Percentiles rank a stretch among this genome's conserved stretches.
Conservation (phyloP, 2,113 vertebrate species). For the Pyrgilauda ruficollis region DNA sequence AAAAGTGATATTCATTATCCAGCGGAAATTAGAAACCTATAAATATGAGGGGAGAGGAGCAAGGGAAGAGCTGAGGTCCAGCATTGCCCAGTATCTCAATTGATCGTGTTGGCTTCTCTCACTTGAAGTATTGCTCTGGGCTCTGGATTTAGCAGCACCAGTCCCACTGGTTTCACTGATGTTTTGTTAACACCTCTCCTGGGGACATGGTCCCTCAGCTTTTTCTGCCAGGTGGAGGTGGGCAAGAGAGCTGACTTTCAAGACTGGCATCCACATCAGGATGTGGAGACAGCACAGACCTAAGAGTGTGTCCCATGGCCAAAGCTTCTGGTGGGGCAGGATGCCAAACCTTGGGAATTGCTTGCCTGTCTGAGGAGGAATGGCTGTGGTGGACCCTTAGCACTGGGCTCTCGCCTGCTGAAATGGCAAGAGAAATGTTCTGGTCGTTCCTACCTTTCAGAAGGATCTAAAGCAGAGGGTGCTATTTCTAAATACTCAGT, state of each 20-base stretch:
- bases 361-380: background rate
- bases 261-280: background rate
- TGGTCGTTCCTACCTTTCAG: background rate
- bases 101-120: constrained; percentile 1
- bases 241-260: background rate
- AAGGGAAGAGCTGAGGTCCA: constrained; percentile 21
- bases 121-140: background rate
- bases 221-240: background rate
- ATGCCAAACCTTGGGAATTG: background rate
- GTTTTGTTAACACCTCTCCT: background rate
- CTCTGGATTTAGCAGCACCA: background rate
- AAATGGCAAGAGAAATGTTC: background rate
- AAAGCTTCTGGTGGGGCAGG: background rate
- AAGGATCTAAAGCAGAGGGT: background rate
- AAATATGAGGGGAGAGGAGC: constrained; percentile 43
- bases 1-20: constrained; percentile 61
- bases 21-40: constrained; percentile 65
- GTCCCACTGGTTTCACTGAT: background rate
- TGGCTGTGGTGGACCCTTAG: background rate
- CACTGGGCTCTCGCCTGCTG: background rate
- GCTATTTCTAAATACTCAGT: background rate
- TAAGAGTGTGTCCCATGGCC: background rate
- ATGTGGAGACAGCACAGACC: background rate
- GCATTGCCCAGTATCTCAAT: background rate
- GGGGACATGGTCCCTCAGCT: background rate